Conservation (phyloP, 2,888 invertebrate genomes). For the Augochlorella aurata region DNA sequence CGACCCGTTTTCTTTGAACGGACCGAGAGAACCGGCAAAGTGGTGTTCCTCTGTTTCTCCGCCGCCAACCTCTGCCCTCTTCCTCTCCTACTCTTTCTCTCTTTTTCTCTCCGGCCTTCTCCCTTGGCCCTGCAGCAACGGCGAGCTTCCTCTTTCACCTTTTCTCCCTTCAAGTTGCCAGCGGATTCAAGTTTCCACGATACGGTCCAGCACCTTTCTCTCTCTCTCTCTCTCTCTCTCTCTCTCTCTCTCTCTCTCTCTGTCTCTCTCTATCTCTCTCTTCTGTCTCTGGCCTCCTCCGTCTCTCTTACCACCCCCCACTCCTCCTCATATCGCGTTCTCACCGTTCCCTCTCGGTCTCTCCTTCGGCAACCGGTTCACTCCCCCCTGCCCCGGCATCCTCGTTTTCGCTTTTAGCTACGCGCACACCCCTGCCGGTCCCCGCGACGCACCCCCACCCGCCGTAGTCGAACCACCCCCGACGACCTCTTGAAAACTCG, state of each 20-base stretch:
- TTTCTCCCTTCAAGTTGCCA: constrained; percentile 36
- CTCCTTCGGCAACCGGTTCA: background rate
- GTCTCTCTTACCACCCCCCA: no score
- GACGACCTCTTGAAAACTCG: constrained; percentile 59
- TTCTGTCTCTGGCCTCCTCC: constrained; percentile 5
- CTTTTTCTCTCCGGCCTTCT: constrained; percentile 10
- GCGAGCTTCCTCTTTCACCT: constrained; percentile 35
- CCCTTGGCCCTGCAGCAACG: background rate
- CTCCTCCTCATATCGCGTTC: background rate
- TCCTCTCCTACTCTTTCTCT: background rate
- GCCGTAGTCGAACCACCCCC: constrained; percentile 30
- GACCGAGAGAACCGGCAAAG: constrained; percentile 43
- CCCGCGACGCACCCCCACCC: constrained; percentile 4
- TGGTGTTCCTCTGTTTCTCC: constrained; percentile 45
- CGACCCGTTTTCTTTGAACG: constrained; percentile 57
- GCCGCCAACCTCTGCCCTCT: constrained; percentile 11
- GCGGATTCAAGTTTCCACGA: constrained; percentile 51
- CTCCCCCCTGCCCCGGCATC: constrained; percentile 12
- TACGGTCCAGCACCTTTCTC: constrained; percentile 45
- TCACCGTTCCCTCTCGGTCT: background rate
- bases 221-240: background rate
- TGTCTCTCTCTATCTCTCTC: background rate
- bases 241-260: background rate
- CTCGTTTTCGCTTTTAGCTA: constrained; percentile 53
- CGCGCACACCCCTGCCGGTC: constrained; percentile 16